These are phyloP conservation scores for Pristionchus entomophagus DNA, from an alignment of 2,888 invertebrate genomes.

Conservation along the genomic window DNA sequence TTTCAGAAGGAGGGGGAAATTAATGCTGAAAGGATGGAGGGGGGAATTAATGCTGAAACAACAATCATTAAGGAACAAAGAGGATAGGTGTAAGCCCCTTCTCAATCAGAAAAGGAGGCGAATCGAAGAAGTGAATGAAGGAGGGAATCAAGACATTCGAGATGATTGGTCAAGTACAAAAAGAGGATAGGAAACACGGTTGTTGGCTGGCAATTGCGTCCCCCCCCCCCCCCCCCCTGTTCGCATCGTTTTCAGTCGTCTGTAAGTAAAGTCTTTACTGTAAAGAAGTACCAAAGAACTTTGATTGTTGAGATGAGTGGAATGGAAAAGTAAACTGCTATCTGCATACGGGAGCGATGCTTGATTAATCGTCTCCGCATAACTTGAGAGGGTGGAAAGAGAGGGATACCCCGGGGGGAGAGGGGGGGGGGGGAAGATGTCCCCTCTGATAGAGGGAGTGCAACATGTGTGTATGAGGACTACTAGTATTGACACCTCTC, in stretches of 20 bases:
- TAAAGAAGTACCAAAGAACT: neutral
- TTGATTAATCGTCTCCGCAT: constrained; percentile 35
- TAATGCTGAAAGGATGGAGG: neutral
- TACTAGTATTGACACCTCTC: constrained; percentile 41
- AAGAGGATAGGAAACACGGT: constrained; percentile 19
- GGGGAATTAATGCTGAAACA: neutral
- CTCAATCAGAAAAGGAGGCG: neutral
- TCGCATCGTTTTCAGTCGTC: neutral
- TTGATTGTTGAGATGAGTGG: neutral
- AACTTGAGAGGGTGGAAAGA: neutral
- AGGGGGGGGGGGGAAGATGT: neutral
- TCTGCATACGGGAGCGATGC: constrained; percentile 10
- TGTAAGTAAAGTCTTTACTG: neutral
- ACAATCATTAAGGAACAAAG: neutral
- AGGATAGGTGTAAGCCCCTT: neutral
- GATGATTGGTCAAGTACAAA: constrained; percentile 21
- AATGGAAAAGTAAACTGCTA: constrained; percentile 12
- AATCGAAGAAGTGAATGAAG: constrained; percentile 16
- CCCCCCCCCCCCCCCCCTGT: neutral
- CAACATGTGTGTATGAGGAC: constrained; percentile 31
- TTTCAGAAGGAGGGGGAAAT: constrained; percentile 24
- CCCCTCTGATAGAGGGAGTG: constrained; percentile 4
- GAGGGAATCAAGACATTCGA: constrained; percentile 10
- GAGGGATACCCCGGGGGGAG: constrained; percentile 2
- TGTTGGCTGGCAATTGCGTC: neutral